Percentiles rank a stretch among this genome's conserved stretches.
These are phyloP conservation scores for Drosophila obscura DNA, from an alignment of 1,140 invertebrate genomes.

Conservation along the genomic window DNA sequence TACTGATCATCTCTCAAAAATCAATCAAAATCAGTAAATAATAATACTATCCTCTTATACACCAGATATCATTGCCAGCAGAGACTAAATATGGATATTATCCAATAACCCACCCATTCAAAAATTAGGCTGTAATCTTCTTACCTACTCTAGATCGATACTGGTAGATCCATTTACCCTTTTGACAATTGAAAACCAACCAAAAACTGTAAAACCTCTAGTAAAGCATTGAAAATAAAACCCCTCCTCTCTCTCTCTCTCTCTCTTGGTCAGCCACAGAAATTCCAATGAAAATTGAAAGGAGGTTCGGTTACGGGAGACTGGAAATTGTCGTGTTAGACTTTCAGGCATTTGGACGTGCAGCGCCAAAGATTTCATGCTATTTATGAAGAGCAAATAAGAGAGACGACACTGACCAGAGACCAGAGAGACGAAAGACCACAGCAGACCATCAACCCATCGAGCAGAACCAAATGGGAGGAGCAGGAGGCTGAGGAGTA, in stretches of 20 bases:
- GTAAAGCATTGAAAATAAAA: conserved; percentile 11
- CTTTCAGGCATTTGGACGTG: conserved; percentile 78
- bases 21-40: too few species aligned
- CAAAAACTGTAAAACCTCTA: conserved; percentile 54
- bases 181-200: conserved; percentile 57
- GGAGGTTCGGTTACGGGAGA: conserved; percentile 53
- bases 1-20: too few species aligned
- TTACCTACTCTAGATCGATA: conserved; percentile 15
- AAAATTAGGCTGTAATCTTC: too few species aligned
- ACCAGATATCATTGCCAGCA: too few species aligned
- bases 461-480: not conserved
- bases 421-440: conserved; percentile 7
- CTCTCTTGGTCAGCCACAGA: conserved; percentile 11
- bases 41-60: too few species aligned
- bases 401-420: conserved; percentile 22
- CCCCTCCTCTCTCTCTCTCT: not conserved
- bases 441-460: too few species aligned
- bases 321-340: conserved; percentile 75
- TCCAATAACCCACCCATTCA: too few species aligned
- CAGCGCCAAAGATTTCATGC: conserved; percentile 78
- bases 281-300: conserved; percentile 80
- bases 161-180: conserved; percentile 47
- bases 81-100: too few species aligned
- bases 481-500: not conserved
- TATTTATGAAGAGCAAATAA: conserved; percentile 80